Base-by-base conservation (phyloP, 2,888 invertebrate species). In the Lysandra coridon region DNA sequence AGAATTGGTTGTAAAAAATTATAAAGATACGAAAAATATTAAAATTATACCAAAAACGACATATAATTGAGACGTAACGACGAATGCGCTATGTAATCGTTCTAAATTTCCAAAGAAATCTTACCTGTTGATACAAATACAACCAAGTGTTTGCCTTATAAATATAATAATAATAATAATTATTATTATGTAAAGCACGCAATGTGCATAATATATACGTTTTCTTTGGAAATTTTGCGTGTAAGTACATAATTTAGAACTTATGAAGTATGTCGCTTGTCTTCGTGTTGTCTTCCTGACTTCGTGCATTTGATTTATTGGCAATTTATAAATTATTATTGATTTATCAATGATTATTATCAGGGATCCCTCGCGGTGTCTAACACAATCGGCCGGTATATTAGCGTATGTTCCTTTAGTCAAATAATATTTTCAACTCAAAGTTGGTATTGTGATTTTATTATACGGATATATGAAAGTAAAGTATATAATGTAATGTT, bases 381-480 rank as follows among this genome's bases (percentile, higher is more conserved):
- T 84, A 85, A 86, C 86, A 87, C 86, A 80, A 83, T 82, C 79
- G 83, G 82, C 80, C 81, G 82, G 80, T 82, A 84, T 82, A 81
- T 82, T 83, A 84, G 85, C 83, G 83, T 85, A 84, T 85, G 86
- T 87, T 86, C 87, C 86, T 87, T 87, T 86, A 85, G 84, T 87
- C 85, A 83, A 84, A 84, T 84, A 85, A 83, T 89, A 92, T 91
- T 88, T 88, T 91, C 93, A 92, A 93, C 94, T 94, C 80, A 91
- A 93, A 94, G 94, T 94, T 94, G 94, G 86, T 91, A 90, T 91
- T 94, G 94, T 94, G 93, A 93, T 94, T 93, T 93, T 90, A 88
- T 90, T 90, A 90, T 88, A 88, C 86, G 85, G 85, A 85, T 90
- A 89, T 91, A 92, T 89, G 91, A 90, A 91, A 90, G 89, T 90